Evolutionary conservation across 2,113 vertebrate genomes (phyloP).

Genomic region (Corythornis vintsioides): DNA sequence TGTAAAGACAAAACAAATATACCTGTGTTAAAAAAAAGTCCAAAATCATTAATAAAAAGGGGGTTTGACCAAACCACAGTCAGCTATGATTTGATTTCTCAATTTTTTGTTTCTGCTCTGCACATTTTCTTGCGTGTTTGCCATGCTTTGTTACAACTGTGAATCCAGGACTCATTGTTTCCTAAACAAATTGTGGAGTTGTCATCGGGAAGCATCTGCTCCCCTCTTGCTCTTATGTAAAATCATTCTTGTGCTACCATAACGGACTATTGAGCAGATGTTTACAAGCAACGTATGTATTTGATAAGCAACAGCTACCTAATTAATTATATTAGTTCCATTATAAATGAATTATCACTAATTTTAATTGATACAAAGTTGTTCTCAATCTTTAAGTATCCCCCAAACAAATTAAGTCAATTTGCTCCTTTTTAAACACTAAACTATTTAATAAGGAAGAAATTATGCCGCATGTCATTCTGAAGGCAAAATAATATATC

Average conservation of each 20-base stretch:
- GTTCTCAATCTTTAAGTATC: conserved; percentile 48
- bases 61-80: background rate
- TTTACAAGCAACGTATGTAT: conserved; percentile 53
- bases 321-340: conserved; percentile 68
- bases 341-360: conserved; percentile 59
- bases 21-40: background rate
- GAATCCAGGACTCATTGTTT: conserved; percentile 68
- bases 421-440: conserved; percentile 39
- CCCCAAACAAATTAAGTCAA: conserved; percentile 37
- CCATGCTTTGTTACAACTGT: conserved; percentile 36
- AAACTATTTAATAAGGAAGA: conserved; percentile 23
- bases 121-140: conserved; percentile 28
- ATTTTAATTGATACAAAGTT: conserved; percentile 52
- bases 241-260: conserved; percentile 49
- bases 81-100: background rate
- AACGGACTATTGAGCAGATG: conserved; percentile 61
- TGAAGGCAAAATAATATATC: background rate
- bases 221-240: conserved; percentile 60
- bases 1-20: conserved; percentile 13
- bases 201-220: conserved; percentile 75
- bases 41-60: background rate
- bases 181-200: conserved; percentile 70
- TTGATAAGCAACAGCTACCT: conserved; percentile 41
- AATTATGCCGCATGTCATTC: background rate
- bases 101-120: conserved; percentile 44